Percentiles rank a stretch among this genome's conserved stretches.
These are phyloP conservation scores for Orchestia grillus DNA, from an alignment of 1,140 invertebrate genomes.

Conservation along the genomic window DNA sequence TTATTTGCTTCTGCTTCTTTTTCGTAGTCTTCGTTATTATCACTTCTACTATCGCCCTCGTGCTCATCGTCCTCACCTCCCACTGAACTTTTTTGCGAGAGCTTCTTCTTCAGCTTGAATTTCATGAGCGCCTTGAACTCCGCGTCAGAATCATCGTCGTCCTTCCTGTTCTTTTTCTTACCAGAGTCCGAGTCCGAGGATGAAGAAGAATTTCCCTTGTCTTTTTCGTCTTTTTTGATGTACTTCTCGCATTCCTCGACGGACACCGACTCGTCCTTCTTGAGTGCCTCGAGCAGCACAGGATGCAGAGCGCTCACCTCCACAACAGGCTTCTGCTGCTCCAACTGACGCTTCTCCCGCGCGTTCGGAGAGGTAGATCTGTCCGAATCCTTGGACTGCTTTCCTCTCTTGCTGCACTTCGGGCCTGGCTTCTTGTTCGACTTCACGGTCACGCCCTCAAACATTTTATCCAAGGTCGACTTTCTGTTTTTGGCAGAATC, in stretches of 20 bases:
- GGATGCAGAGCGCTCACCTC: slow-evolving; percentile 14
- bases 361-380: neutral
- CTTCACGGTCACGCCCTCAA: neutral
- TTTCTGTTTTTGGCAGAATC: slow-evolving; percentile 47
- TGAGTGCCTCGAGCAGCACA: slow-evolving; percentile 46
- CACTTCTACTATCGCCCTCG: slow-evolving; percentile 53
- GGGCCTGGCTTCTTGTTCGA: neutral
- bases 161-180: slow-evolving; percentile 3
- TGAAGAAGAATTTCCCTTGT: slow-evolving; percentile 35
- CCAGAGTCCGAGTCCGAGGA: neutral
- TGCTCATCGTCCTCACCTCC: slow-evolving; percentile 57
- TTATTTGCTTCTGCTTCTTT: slow-evolving; percentile 61
- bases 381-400: neutral
- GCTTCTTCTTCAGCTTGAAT: slow-evolving; percentile 58
- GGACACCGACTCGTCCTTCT: slow-evolving; percentile 60
- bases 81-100: slow-evolving; percentile 5
- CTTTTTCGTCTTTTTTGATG: neutral
- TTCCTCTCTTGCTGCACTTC: slow-evolving; percentile 42
- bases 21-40: slow-evolving; percentile 54
- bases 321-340: slow-evolving; percentile 53
- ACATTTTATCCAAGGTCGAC: neutral
- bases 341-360: slow-evolving; percentile 12
- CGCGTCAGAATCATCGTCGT: slow-evolving; percentile 65
- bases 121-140: slow-evolving; percentile 65
- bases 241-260: slow-evolving; percentile 60